phyloP scores from a whole-genome alignment of 2,113 vertebrate species.

The Crotalus tigris region DNA sequence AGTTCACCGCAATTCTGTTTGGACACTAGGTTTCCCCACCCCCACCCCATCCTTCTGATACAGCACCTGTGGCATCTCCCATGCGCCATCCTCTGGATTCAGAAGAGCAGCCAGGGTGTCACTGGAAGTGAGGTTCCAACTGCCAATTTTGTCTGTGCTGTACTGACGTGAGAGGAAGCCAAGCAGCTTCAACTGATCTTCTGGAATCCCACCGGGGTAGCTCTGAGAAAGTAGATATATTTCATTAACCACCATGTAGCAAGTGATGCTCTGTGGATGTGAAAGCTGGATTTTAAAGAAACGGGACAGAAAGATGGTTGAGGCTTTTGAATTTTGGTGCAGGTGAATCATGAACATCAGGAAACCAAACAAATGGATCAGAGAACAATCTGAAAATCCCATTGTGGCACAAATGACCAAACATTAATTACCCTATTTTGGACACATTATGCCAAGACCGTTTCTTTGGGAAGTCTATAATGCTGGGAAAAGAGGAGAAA shows the following conservation, averaged over 20 bases:
- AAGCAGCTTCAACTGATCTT: conserved; percentile 56
- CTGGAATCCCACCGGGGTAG: conserved; percentile 48
- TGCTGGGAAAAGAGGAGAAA: background rate
- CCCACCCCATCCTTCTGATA: background rate
- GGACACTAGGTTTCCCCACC: background rate
- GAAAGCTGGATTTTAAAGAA: background rate
- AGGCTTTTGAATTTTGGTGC: background rate
- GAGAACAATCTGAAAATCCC: background rate
- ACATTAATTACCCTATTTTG: background rate
- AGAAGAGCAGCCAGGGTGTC: conserved; percentile 56
- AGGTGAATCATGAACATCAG: background rate
- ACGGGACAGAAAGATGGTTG: background rate
- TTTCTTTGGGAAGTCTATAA: background rate
- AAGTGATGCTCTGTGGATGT: background rate
- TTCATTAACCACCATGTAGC: background rate
- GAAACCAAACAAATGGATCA: background rate
- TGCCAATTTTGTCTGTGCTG: conserved; percentile 34
- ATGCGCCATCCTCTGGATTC: fast-evolving
- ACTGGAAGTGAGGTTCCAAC: conserved; percentile 50
- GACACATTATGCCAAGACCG: background rate
- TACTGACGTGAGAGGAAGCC: conserved; percentile 39
- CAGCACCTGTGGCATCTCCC: background rate
- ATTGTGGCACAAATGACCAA: background rate
- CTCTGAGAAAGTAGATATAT: conserved; percentile 35
- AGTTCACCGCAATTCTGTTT: background rate